Conservation (phyloP, 2,888 invertebrate species). For the Erebia palarica region DNA sequence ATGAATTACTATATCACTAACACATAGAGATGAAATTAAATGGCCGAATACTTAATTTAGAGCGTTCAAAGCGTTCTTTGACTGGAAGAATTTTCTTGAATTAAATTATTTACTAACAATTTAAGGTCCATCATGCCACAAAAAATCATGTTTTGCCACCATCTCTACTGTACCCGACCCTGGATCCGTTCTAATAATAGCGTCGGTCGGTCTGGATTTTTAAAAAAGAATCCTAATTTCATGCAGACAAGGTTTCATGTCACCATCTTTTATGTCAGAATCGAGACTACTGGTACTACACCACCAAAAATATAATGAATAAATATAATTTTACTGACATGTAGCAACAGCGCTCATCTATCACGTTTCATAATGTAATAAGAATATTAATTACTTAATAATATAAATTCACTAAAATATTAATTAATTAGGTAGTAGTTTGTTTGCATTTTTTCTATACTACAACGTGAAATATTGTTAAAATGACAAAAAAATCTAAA, state of each 20-base stretch:
- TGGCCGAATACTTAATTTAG: no score
- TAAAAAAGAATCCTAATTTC: no score
- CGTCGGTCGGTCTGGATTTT: no score
- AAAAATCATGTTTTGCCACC: background rate
- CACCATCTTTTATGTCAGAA: no score
- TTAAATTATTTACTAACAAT: background rate
- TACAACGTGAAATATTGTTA: conserved; percentile 18
- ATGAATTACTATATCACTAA: no score
- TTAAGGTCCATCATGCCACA: background rate
- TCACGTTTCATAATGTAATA: conserved; percentile 24
- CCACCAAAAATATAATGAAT: background rate
- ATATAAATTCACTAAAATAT: conserved; percentile 22
- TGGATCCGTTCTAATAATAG: no score
- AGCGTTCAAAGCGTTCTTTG: no score
- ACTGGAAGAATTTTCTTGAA: no score
- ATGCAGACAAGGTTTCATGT: no score
- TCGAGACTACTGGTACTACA: no score
- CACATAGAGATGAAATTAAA: no score
- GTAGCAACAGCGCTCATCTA: conserved; percentile 23
- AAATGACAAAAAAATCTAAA: conserved; percentile 29
- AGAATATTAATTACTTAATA: conserved; percentile 16
- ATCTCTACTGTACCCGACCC: no score
- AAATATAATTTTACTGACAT: conserved; percentile 32
- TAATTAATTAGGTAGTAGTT: conserved; percentile 22
- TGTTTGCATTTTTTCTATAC: conserved; percentile 21